Base-by-base conservation (phyloP, 2,888 invertebrate species). In the Periphyllus acericola region DNA sequence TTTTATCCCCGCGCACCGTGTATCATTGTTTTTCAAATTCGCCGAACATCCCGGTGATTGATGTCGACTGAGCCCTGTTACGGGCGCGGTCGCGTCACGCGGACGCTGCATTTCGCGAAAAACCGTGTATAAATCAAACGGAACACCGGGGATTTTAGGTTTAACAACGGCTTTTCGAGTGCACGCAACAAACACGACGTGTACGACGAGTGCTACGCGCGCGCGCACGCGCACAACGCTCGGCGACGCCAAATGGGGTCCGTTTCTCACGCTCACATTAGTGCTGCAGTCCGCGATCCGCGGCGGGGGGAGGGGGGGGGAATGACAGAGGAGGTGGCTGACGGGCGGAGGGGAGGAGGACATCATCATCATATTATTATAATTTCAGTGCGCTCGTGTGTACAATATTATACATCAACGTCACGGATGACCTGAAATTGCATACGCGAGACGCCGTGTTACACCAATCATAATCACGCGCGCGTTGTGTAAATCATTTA, bases 361-460 rank as follows among this genome's bases (percentile, higher is more conserved):
- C 74, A 25, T 74, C 5, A 25, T 46, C 19, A 21, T 52, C 29
- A 78, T 46, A 9, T 29, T 29, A 76, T 76, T 76, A 32, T n/a
- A n/a, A n/a, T 32, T n/a, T 14, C 11, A 29, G 3, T 6, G 78
- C 5, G 40, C 60, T 21, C 29, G 68, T 6, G 68, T n/a, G 25
- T 29, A 11, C 11, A 11, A 1, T 1, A 21, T 3, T 79, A 11
- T 80, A 82, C 19, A 82, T 72, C 82, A 82, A 60, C 19, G 74
- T 74, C 83, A 60, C 19, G 1, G n/a, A 29, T 60, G 72, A 3
- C 34, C 55, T n/a, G 2, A 72, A 83, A 72, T 55, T 55, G 72
- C 82, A 55, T 83, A 72, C 29, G 25, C 80, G 80, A 40, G n/a
- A 66, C 66, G 66, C 80, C 80, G 80, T 21, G 66, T 80, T n/a